Base-by-base conservation (phyloP, 2,888 invertebrate species). In the Heliconius erato region DNA sequence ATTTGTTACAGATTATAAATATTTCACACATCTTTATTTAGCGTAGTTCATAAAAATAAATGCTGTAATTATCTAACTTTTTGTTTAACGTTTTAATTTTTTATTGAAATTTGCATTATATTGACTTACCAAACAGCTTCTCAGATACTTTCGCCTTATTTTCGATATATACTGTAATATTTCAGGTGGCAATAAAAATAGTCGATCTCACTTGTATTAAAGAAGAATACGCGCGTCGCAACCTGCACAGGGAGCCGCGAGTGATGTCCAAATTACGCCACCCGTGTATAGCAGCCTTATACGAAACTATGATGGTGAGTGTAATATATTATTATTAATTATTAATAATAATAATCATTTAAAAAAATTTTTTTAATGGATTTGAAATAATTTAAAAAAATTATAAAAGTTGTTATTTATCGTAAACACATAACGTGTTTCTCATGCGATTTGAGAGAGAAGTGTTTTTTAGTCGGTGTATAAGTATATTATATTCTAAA, bases 181-280 rank as follows among this genome's bases (percentile, higher is more conserved):
- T 92, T 3, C 91, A 97, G 97, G 98, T 98, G 88, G 98, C 98
- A 26, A 96, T 98, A 82, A 98, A 98, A 93, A 96, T 98, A 87
- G 97, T 98, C 89, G 97, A 98, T 91, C 95, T 97, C 84, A 96
- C 97, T 72, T 96, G 96, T 88, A 97, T 98, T 88, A 97, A 97
- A 87, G 97, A 98, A 90, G 97, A 97, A 84, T 98, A 98, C 90
- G 97, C 97, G 1, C 96, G 97, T 16, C 96, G 96, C 82, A 97
- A 98, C 93, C 92, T 98, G 83, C 97, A 97, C 88, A 95, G 98
- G 65, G 98, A 98, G 91, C 97, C 98, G 5, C 94, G 96, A 77
- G 97, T 98, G 74, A 96, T 98, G 96, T 96, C 97, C 6, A 96
- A 96, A 87, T 94, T 98, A 79, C 96, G 97, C 74, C 98, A 98